Base-by-base conservation (phyloP, 2,113 vertebrate species). In the Perca fluviatilis region DNA sequence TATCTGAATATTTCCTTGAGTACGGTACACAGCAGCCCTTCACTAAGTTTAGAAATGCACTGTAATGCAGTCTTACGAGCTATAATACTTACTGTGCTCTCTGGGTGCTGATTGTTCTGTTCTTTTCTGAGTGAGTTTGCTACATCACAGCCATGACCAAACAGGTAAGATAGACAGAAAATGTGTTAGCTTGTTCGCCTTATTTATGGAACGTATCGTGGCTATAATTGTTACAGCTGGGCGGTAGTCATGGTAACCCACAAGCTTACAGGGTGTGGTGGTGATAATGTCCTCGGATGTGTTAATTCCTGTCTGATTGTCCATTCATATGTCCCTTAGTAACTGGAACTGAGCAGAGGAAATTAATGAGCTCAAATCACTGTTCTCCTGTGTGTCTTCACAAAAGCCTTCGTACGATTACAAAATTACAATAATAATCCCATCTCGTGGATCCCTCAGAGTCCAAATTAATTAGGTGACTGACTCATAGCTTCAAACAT, bases 21-120 rank as follows among this genome's bases (percentile, higher is more conserved):
- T 11, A 8, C 11, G 12, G 21, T 27, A 65, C 61, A 62, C 36
- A 6, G 12, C 27, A 67, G 50, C 21, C 6, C 11, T 75, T 73
- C 40, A 33, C 27, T 40, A 30, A 70, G 36, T 63, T 53, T 49
- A 49, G 43, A 62, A n/a, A 60, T 74, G 10, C 23, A 51, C 25
- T 66, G 80, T 77, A 86, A 90, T 88, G 79, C 65, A 21, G 89
- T 82, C 65, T 80, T 79, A 88, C 89, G 75, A 81, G 87, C 50
- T 43, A 49, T 63, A 81, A 53, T n/a, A 33, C 30, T 36, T 5
- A 1, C 9, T 3, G 19, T 13, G 50, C 6, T 80, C 43, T 73
- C 18, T 1, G 10, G 0, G 1, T 50, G 43, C 40, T 27, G 21
- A 60, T 72, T 3, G 10, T 72, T 66, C 61, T 46, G 21, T 47